Evolutionary conservation across 2,113 vertebrate genomes (phyloP).

Genomic region (Etheostoma spectabile): DNA sequence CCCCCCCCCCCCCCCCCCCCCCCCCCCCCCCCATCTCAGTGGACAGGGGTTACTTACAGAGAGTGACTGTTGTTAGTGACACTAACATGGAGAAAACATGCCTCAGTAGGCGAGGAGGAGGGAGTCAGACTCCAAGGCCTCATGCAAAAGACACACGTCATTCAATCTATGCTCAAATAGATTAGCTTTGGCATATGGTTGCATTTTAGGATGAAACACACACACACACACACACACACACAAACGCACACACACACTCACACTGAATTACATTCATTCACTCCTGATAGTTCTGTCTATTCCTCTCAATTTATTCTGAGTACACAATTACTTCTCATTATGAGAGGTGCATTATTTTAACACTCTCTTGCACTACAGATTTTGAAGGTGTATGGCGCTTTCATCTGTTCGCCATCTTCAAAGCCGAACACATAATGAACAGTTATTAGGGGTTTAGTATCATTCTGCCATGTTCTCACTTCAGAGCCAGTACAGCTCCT

Average conservation of each 20-base stretch:
- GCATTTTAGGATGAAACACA: slow-evolving; percentile 15
- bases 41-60: slow-evolving; percentile 18
- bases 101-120: neutral
- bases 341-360: slow-evolving; percentile 38
- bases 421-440: slow-evolving; percentile 61
- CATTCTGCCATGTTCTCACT: slow-evolving; percentile 56
- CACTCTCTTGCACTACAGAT: slow-evolving; percentile 30
- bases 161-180: neutral
- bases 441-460: slow-evolving; percentile 55
- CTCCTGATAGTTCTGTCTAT: slow-evolving; percentile 1
- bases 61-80: slow-evolving; percentile 35
- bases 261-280: slow-evolving; percentile 2
- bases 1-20: neutral
- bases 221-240: neutral
- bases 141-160: slow-evolving; percentile 14
- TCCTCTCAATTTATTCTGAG: slow-evolving; percentile 44
- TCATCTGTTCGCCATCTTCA: slow-evolving; percentile 68
- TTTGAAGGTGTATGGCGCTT: slow-evolving; percentile 54
- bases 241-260: neutral
- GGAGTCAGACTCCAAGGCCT: neutral
- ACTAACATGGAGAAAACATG: neutral
- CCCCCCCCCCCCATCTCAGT: neutral
- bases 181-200: slow-evolving; percentile 32
- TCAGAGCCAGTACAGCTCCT: slow-evolving; percentile 37
- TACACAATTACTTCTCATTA: slow-evolving; percentile 50